These are phyloP conservation scores for Adoxophyes honmai DNA, from an alignment of 1,140 invertebrate genomes.

Conservation along the genomic window DNA sequence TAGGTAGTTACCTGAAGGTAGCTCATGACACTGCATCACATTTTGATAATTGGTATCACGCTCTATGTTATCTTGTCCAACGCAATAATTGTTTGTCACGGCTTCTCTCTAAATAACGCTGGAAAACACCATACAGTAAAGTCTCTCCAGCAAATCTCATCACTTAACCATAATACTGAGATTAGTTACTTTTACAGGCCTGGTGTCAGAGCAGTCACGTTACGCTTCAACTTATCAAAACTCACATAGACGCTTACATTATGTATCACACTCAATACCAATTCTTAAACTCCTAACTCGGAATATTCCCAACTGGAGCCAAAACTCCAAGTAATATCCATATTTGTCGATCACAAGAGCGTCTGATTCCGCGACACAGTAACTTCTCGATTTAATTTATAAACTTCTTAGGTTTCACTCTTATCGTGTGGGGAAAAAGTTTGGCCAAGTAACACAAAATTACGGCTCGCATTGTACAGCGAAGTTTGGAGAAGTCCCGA, in stretches of 20 bases:
- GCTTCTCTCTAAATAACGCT: too few species aligned
- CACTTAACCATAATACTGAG: too few species aligned
- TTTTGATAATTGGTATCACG: too few species aligned
- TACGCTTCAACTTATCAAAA: too few species aligned
- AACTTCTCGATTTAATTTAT: conserved; percentile 70
- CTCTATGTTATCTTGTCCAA: too few species aligned
- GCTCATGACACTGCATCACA: too few species aligned
- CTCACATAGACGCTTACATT: not conserved
- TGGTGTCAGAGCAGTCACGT: too few species aligned
- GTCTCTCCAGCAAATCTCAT: too few species aligned
- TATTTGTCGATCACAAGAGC: conserved; percentile 54
- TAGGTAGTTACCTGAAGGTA: too few species aligned
- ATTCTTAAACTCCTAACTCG: conserved; percentile 8
- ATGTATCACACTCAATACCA: conserved; percentile 4
- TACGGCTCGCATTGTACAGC: conserved; percentile 19
- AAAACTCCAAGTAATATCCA: conserved; percentile 30
- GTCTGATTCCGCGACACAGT: conserved; percentile 51
- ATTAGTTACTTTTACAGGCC: too few species aligned
- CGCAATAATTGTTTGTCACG: too few species aligned
- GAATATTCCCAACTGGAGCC: conserved; percentile 6
- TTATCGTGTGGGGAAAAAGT: conserved; percentile 43
- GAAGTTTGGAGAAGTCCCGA: conserved; percentile 2
- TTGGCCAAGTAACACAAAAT: conserved; percentile 42
- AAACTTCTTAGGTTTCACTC: conserved; percentile 58
- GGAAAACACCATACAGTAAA: too few species aligned